Evolutionary conservation across 2,797 vertebrate species (phyloP).

Genomic region (Hemibagrus guttatus): DNA sequence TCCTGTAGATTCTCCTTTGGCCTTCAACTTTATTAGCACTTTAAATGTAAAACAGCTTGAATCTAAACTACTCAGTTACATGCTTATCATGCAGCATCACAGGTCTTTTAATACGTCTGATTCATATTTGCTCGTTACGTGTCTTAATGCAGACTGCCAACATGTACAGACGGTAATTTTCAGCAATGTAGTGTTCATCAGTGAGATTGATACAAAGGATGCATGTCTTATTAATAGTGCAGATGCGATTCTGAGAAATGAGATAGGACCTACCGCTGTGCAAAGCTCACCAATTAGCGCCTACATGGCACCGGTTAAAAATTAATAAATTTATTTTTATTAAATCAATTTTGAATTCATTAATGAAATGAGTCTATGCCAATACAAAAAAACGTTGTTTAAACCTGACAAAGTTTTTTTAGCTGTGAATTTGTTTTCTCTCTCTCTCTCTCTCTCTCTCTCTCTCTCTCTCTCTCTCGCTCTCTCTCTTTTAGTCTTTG

Average conservation of each 20-base stretch:
- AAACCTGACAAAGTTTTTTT: neutral
- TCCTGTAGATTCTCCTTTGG: neutral
- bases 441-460: neutral
- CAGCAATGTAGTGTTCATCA: neutral
- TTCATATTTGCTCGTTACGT: neutral
- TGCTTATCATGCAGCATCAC: neutral
- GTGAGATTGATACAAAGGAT: neutral
- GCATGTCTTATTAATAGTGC: neutral
- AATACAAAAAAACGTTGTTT: neutral
- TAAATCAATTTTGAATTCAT: neutral
- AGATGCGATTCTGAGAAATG: neutral
- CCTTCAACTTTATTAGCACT: neutral
- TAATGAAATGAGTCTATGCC: neutral
- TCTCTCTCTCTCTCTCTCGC: neutral
- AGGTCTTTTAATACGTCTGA: neutral
- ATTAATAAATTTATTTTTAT: neutral
- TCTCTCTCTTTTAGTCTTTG: no score
- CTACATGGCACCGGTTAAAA: neutral
- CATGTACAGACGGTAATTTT: neutral
- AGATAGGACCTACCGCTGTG: neutral
- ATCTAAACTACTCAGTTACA: neutral
- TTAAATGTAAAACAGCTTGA: neutral
- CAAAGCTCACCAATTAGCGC: neutral
- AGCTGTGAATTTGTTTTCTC: neutral
- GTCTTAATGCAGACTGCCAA: neutral